These are phyloP conservation scores for Tolypeutes matacus DNA, from an alignment of 2,797 vertebrate species.

Conservation along the genomic window DNA sequence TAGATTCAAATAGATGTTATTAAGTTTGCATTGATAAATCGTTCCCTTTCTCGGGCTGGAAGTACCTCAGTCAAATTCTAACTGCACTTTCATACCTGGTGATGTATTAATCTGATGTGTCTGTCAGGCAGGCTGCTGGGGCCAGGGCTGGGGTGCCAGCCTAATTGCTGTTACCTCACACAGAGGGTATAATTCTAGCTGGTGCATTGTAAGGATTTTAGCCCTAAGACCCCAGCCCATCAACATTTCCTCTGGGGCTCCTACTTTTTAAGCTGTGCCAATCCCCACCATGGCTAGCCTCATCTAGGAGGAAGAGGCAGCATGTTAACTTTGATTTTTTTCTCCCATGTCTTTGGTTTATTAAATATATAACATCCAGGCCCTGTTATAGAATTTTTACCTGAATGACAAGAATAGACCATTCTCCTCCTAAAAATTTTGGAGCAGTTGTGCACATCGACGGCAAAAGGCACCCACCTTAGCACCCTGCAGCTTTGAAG, in stretches of 20 bases:
- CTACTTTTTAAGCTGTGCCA: not conserved
- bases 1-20: constrained; percentile 99
- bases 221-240: constrained; percentile 59
- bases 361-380: constrained; percentile 46
- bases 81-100: constrained; percentile 91
- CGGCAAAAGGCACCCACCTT: not conserved
- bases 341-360: constrained; percentile 59
- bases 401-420: not conserved
- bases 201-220: constrained; percentile 78
- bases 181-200: constrained; percentile 82
- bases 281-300: not conserved
- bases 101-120: constrained; percentile 93
- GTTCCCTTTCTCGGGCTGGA: constrained; percentile 93
- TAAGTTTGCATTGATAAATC: constrained; percentile 99
- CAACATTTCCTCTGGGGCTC: constrained; percentile 56
- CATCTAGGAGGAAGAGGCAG: not conserved
- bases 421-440: not conserved
- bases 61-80: constrained; percentile 94
- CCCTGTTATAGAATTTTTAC: constrained; percentile 49
- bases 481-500: not conserved
- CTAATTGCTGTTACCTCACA: constrained; percentile 87
- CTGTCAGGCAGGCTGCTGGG: constrained; percentile 87
- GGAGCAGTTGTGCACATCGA: not conserved
- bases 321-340: constrained; percentile 54
- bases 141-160: constrained; percentile 82